phyloP scores from a whole-genome alignment of 1,140 invertebrate genomes.

The Latrodectus geometricus region DNA sequence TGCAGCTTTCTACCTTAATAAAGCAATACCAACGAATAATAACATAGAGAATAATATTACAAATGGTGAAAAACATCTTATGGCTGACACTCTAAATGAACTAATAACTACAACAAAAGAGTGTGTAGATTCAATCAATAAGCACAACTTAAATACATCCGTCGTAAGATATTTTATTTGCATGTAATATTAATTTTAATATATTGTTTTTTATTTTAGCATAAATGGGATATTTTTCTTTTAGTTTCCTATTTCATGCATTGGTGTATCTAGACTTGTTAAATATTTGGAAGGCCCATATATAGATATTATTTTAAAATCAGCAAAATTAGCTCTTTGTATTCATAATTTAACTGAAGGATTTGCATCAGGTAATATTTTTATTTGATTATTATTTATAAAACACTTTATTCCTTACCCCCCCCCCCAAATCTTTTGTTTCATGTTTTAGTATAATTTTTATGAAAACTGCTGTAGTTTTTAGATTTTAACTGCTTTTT shows the following conservation, averaged over 20 bases:
- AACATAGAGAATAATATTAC: constrained; percentile 50
- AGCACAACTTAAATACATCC: constrained; percentile 22
- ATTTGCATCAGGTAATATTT: constrained; percentile 62
- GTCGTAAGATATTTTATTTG: constrained; percentile 27
- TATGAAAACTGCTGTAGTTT: background rate
- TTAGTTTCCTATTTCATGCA: constrained; percentile 64
- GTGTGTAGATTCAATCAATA: constrained; percentile 56
- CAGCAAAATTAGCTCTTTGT: constrained; percentile 66
- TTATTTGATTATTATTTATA: constrained; percentile 5
- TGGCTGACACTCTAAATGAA: constrained; percentile 64
- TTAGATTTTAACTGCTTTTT: constrained; percentile 10
- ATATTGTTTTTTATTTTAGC: background rate
- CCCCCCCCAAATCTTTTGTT: background rate
- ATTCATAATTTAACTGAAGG: constrained; percentile 65
- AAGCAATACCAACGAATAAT: constrained; percentile 58
- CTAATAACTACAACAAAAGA: constrained; percentile 62
- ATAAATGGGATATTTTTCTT: constrained; percentile 45
- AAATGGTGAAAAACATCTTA: constrained; percentile 60
- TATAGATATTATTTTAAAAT: constrained; percentile 63
- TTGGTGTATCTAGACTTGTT: constrained; percentile 66
- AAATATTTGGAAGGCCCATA: constrained; percentile 65
- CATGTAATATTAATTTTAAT: background rate
- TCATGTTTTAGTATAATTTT: background rate
- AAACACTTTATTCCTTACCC: no score
- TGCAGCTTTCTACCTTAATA: constrained; percentile 65